Base-by-base conservation (phyloP, 2,888 invertebrate genomes). In the Lasioglossum marginatum region DNA sequence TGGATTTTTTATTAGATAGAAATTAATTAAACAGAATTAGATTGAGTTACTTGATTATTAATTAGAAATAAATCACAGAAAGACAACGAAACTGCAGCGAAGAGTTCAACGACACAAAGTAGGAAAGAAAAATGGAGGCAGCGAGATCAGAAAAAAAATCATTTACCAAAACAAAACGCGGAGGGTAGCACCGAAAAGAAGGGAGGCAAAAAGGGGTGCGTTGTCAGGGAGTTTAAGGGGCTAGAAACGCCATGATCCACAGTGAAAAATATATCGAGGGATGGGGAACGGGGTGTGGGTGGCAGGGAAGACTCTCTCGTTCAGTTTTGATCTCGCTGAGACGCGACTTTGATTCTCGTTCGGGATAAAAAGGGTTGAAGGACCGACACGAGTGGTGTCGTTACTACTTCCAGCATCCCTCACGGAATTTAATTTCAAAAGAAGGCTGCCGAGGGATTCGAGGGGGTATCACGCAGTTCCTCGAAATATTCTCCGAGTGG, bases 331-430 rank as follows among this genome's bases (percentile, higher is more conserved):
- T 86, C 78, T 70, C 77, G 77, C 68, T 74, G 79, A 77, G 68
- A 79, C 76, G 78, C 80, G 79, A 87, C 87, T 86, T 87, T 87
- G 82, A 86, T 86, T 83, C 82, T 78, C 77, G 40, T 43, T 4
- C 40, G 74, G 77, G 77, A 79, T 78, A 86, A 86, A 87, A 87
- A 79, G 83, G 83, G 45, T 45, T 78, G 70, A 60, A 77, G 87
- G 76, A 34, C 72, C 57, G 76, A 78, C 77, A 79, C 79, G 85
- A 81, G 82, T 80, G 81, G 77, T 79, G 85, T 74, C 79, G 79
- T 83, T 85, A 76, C 79, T 70, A 37, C 48, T 57, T 40, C 12
- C 52, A 16, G 4, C 81, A 66, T 37, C 82, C 79, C 57, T 71
- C 85, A 10, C 71, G 82, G 78, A 86, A 78, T 81, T 82, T 87